Base-by-base conservation (phyloP, 2,797 vertebrate species). In the Balearica regulorum region DNA sequence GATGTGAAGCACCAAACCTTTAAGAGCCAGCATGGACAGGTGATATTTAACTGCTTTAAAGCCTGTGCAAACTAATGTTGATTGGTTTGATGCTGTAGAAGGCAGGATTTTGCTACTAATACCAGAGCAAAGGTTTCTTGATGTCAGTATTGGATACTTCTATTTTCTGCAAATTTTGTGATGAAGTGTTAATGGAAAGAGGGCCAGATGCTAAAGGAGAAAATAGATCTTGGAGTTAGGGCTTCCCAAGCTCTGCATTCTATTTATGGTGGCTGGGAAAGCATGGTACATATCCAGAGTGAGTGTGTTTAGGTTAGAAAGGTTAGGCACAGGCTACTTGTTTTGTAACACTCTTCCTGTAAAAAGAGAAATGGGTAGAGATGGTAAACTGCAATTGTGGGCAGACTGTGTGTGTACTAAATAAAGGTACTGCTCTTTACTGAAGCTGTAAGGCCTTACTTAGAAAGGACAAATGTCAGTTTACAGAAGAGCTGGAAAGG, bases 391-490 rank as follows among this genome's bases (percentile, higher is more conserved):
- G 71, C 73, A 89, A n/a, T 83, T 92, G 77, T 93, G 89, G 83
- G 66, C 77, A 91, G 66, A 19, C 77, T 65, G 12, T 8, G n/a
- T 66, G 26, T 39, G 54, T 66, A 39, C 83, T 93, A 85, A 88
- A 93, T 90, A 88, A 96, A 94, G 78, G 49, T 84, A 44, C 83
- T 79, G 57, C 68, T 82, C 49, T 83, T 83, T 12, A 11, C 49
- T 70, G 65, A 71, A 51, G 20, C 72, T 83, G 33, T 41, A 57
- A 62, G 68, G 46, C 55, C 39, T 79, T 62, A n/a, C 65, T 84
- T 87, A 83, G 60, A 76, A 89, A 83, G 85, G 93, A 85, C 57
- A 92, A 95, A 82, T 68, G 84, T 46, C 78, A 77, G 89, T 94
- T 94, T 95, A 90, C 77, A 70, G 85, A 94, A 91, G 91, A 83